phyloP scores from a whole-genome alignment of 2,113 vertebrate genomes.

The Phylloscopus trochiloides region DNA sequence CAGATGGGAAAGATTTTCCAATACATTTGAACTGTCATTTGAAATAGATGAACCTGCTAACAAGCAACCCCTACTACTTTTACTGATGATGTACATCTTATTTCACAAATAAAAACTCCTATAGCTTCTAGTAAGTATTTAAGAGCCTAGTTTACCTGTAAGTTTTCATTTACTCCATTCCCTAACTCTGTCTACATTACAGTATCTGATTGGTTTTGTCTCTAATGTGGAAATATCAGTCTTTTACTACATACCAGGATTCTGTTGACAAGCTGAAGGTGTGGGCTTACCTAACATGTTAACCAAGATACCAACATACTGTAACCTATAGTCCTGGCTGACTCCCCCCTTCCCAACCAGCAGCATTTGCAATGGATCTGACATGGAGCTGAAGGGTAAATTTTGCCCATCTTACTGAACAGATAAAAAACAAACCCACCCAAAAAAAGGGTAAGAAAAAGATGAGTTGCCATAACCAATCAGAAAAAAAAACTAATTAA shows the following conservation, averaged over 20 bases:
- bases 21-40: neutral
- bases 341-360: neutral
- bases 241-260: neutral
- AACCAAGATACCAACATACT: neutral
- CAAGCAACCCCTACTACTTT: neutral
- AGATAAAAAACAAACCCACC: neutral
- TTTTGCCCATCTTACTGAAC: neutral
- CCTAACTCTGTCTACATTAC: neutral
- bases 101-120: neutral
- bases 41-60: neutral
- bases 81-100: neutral
- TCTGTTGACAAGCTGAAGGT: neutral
- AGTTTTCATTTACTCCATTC: neutral
- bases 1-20: neutral
- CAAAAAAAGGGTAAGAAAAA: neutral
- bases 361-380: neutral
- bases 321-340: neutral
- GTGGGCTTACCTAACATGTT: neutral
- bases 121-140: neutral
- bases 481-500: neutral
- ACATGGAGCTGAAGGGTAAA: neutral
- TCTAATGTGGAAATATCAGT: rapidly evolving
- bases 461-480: neutral
- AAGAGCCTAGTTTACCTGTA: neutral
- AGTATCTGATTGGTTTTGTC: neutral